Base-by-base conservation (phyloP, 2,888 invertebrate genomes). In the Anthrax anthrax region DNA sequence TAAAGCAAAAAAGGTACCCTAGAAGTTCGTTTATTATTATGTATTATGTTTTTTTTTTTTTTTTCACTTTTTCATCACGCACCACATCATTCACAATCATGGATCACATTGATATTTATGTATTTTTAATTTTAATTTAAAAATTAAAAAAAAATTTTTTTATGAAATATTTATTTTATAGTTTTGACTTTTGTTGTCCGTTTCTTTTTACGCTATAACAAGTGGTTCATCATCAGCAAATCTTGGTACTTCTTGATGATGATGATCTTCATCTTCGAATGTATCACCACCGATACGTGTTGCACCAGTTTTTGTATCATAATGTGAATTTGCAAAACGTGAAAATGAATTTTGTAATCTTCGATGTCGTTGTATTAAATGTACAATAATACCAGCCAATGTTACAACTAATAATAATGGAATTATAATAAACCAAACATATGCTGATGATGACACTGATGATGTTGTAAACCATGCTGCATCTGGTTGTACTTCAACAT, bases 221-320 rank as follows among this genome's bases (percentile, higher is more conserved):
- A 94, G 73, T 47, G 91, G 92, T 69, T 92, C 94, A 67, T 92
- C 92, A 65, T 92, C 94, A 0, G 90, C 86, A 69, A 92, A 92
- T 45, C 55, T 88, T 62, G 84, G 80, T 60, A 91, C 89, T 55
- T 89, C 84, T 36, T 91, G 91, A 57, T 84, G 81, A 60, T 89
- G 86, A 60, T 87, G 86, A 55, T 88, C 87, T 59, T 87, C 87
- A 75, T 47, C 60, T 60, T 72, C 67, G 51, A 82, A 72, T 50
- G 78, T 80, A 55, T 80, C 80, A 54, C 79, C 80, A 36, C 79
- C 77, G 62, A 91, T 85, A 44, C 87, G 87, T 38, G 91, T 88
- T 56, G 89, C 84, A 42, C 87, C 90, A 43, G 89, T 81, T 54
- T 88, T 75, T 44, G 83, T 82, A 70, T 88, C 87, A 65, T 92